Conservation (phyloP, 2,113 vertebrate genomes). For the Egretta garzetta region DNA sequence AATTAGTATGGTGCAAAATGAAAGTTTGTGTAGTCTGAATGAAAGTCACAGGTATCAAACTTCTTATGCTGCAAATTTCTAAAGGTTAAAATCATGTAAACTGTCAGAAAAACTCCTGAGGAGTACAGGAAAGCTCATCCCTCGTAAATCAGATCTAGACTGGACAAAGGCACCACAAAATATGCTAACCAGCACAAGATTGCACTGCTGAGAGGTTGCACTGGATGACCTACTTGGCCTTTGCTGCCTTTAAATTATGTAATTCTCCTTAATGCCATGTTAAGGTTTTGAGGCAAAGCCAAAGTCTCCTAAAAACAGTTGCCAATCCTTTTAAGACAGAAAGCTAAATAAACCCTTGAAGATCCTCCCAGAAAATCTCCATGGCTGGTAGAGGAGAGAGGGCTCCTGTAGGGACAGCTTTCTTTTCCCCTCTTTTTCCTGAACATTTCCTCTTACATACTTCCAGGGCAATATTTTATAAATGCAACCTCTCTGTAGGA, state of each 20-base stretch:
- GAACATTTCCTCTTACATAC: background rate
- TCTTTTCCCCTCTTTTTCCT: background rate
- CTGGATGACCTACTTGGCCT: background rate
- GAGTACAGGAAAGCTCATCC: background rate
- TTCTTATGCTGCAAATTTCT: background rate
- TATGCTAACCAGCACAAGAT: background rate
- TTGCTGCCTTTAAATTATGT: slow-evolving; percentile 17
- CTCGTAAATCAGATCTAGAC: background rate
- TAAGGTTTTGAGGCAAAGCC: slow-evolving; percentile 22
- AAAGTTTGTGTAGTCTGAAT: background rate
- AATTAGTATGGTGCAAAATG: background rate
- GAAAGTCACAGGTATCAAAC: background rate
- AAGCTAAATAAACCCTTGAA: background rate
- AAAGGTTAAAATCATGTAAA: background rate
- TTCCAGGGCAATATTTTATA: background rate
- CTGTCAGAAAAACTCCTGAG: background rate
- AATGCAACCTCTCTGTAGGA: background rate
- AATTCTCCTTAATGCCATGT: background rate
- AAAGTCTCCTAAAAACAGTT: background rate
- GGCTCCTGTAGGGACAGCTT: background rate
- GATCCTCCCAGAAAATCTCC: background rate
- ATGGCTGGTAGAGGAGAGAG: background rate
- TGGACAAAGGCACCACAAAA: background rate
- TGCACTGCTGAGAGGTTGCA: background rate
- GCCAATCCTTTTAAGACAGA: background rate